These are phyloP conservation scores for Eulemur mongoz DNA, from an alignment of 2,797 vertebrate genomes.

Conservation along the genomic window DNA sequence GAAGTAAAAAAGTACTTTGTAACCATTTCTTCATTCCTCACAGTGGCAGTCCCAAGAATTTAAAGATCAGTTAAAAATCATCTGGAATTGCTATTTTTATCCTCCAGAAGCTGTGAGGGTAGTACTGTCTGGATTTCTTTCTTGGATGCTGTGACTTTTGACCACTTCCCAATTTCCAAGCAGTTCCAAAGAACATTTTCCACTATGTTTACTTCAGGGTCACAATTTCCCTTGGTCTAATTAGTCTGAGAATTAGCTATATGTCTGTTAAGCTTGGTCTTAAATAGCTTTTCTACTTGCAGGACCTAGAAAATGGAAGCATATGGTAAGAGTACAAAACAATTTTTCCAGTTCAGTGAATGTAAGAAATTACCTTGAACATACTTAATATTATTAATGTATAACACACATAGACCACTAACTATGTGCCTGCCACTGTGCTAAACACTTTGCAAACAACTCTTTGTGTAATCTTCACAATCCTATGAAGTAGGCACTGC, in stretches of 20 bases:
- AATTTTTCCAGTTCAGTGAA: neutral
- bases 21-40: neutral
- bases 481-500: neutral
- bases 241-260: neutral
- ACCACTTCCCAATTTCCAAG: neutral
- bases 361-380: neutral
- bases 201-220: neutral
- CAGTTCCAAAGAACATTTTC: neutral
- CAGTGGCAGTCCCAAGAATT: neutral
- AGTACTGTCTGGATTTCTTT: neutral
- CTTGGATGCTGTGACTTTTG: neutral
- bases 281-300: neutral
- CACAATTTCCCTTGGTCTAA: conserved; percentile 30
- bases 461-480: neutral
- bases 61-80: neutral
- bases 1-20: neutral
- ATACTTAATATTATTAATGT: neutral
- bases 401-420: neutral
- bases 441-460: neutral
- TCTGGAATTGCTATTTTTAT: neutral
- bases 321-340: neutral
- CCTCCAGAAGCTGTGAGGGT: neutral
- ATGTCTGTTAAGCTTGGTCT: neutral
- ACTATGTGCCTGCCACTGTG: neutral
- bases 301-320: neutral